Percentiles rank a stretch among this genome's conserved stretches.
phyloP scores from a whole-genome alignment of 2,797 vertebrate genomes.

The Gambusia yucatana region DNA sequence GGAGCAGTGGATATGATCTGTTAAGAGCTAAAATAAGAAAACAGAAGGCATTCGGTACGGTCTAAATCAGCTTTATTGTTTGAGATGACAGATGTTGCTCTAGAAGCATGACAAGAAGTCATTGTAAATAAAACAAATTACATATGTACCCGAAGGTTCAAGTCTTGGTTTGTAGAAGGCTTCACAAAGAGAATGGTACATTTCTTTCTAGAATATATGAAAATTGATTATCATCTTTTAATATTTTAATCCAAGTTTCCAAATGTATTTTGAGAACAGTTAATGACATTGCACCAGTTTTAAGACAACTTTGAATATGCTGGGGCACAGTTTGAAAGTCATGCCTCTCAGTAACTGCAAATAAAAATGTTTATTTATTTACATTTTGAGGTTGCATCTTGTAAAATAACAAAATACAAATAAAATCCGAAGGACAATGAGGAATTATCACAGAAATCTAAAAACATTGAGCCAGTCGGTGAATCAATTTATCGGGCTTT shows the following conservation, averaged over 20 bases:
- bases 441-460: background rate
- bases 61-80: too few relatives aligned
- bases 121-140: background rate
- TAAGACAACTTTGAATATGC: background rate
- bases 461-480: background rate
- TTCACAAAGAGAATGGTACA: too few relatives aligned
- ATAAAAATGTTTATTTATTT: background rate
- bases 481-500: background rate
- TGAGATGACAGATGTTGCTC: too few relatives aligned
- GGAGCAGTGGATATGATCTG: too few relatives aligned
- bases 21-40: too few relatives aligned
- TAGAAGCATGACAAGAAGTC: background rate
- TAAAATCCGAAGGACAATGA: background rate
- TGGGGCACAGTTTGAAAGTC: background rate
- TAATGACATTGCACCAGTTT: background rate
- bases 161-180: background rate
- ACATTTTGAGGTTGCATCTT: background rate
- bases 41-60: too few relatives aligned
- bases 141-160: background rate
- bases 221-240: background rate
- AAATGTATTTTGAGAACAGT: background rate
- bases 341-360: background rate
- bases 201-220: background rate
- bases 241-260: background rate
- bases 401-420: too few relatives aligned